A percentile compares a stretch with the other conserved stretches of the same genome.
These are phyloP conservation scores for Cryptoblepharus egeriae DNA, from an alignment of 2,797 vertebrate species.

Conservation along the genomic window DNA sequence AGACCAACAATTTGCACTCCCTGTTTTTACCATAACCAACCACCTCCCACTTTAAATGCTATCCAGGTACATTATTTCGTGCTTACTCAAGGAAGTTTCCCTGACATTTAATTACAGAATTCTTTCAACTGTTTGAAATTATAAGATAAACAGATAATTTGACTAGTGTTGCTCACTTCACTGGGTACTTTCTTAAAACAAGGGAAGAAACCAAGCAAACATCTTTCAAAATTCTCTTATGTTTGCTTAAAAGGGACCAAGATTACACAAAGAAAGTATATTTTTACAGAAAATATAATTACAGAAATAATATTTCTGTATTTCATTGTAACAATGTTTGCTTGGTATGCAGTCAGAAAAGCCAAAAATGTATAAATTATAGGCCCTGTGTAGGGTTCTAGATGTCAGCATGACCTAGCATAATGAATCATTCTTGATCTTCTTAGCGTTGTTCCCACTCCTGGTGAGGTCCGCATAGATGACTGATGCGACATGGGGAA, in stretches of 20 bases:
- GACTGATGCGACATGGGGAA: no score
- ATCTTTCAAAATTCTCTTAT: background rate
- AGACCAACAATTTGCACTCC: slow-evolving; percentile 48
- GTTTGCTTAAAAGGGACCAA: background rate
- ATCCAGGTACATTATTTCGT: slow-evolving; percentile 54
- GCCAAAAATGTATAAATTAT: background rate
- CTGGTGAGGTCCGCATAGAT: no score
- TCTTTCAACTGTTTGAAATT: slow-evolving; percentile 58
- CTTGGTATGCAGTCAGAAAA: background rate
- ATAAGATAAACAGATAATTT: slow-evolving; percentile 39
- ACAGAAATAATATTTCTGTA: background rate
- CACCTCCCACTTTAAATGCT: slow-evolving; percentile 44
- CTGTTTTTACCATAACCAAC: slow-evolving; percentile 50
- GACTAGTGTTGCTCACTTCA: slow-evolving; percentile 7
- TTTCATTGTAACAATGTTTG: slow-evolving; percentile 16
- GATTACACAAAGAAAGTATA: no score
- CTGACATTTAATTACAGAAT: slow-evolving; percentile 56
- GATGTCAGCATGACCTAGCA: background rate
- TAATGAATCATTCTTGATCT: no score
- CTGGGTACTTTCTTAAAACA: background rate
- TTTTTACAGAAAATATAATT: no score
- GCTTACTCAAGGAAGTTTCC: slow-evolving; percentile 34
- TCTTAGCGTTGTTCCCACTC: no score
- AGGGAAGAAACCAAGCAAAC: background rate
- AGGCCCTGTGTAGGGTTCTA: background rate